Conservation (phyloP, 2,888 invertebrate species). For the Chrysina gloriosa region DNA sequence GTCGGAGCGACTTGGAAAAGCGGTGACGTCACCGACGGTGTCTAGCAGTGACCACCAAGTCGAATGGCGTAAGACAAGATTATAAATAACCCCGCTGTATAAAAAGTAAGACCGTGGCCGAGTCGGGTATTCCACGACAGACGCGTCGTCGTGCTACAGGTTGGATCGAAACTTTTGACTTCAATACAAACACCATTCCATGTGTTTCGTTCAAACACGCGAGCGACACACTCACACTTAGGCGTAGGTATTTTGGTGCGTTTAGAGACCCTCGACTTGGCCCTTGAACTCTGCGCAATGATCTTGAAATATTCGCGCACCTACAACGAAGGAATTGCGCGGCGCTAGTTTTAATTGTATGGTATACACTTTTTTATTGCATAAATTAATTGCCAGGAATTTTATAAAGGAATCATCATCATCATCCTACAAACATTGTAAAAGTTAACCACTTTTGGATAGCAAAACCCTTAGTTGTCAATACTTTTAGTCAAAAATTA, state of each 20-base stretch:
- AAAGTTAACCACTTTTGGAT: too few species aligned
- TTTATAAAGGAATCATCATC: too few species aligned
- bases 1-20: slow-evolving; percentile 17
- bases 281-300: background rate
- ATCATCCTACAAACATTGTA: too few species aligned
- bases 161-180: slow-evolving; percentile 47
- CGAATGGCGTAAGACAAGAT: slow-evolving; percentile 50
- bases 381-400: too few species aligned
- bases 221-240: background rate
- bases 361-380: too few species aligned
- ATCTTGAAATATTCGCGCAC: too few species aligned
- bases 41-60: slow-evolving; percentile 49
- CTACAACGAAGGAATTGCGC: too few species aligned
- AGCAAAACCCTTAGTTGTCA: too few species aligned
- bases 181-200: slow-evolving; percentile 16
- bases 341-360: too few species aligned
- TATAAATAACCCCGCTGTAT: slow-evolving; percentile 51
- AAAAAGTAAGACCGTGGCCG: slow-evolving; percentile 34
- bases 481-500: too few species aligned
- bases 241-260: background rate
- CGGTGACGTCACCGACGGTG: slow-evolving; percentile 49
- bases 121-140: slow-evolving; percentile 29
- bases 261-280: background rate
- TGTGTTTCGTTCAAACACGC: background rate
- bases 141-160: slow-evolving; percentile 47